Conservation (phyloP, 2,888 invertebrate species). For the Bellardia bayeri region DNA sequence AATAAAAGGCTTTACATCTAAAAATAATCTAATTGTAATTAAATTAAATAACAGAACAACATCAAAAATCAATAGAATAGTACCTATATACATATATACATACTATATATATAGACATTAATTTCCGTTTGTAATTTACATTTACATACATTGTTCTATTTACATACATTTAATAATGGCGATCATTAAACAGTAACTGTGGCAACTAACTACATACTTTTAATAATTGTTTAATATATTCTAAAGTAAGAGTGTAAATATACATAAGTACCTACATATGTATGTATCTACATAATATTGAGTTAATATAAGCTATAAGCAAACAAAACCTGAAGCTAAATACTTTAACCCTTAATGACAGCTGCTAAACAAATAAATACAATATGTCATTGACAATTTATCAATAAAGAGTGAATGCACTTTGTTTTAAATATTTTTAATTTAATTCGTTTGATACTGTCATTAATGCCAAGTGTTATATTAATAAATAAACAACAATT, state of each 20-base stretch:
- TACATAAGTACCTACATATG: too few relatives aligned
- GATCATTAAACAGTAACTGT: background rate
- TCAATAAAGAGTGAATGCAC: background rate
- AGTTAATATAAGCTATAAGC: background rate
- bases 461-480: background rate
- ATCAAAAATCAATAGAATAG: constrained; percentile 51
- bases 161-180: background rate
- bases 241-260: too few relatives aligned
- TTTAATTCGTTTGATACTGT: background rate
- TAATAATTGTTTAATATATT: too few relatives aligned
- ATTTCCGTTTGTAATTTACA: constrained; percentile 32
- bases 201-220: background rate
- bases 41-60: constrained; percentile 4
- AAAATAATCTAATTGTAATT: constrained; percentile 28
- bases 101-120: too few relatives aligned
- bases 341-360: background rate
- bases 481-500: constrained; percentile 1
- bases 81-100: background rate
- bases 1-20: constrained; percentile 35
- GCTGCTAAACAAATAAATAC: background rate
- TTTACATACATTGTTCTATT: constrained; percentile 5
- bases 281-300: background rate
- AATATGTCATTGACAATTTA: background rate
- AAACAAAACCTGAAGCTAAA: background rate
- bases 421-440: background rate